phyloP scores from a whole-genome alignment of 2,888 invertebrate species.

The Pristionchus entomophagus region DNA sequence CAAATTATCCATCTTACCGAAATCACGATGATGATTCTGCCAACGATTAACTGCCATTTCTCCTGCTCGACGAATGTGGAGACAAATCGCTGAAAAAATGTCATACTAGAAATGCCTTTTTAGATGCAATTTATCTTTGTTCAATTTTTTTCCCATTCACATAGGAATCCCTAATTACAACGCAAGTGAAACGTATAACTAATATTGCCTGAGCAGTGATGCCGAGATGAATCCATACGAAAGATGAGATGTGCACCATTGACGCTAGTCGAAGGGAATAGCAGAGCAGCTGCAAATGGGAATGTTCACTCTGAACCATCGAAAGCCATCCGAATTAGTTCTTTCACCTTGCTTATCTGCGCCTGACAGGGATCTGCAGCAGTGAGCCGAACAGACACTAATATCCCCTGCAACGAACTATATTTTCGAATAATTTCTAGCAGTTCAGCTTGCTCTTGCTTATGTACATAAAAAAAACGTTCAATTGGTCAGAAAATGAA shows the following conservation, averaged over 20 bases:
- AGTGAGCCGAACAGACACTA: background rate
- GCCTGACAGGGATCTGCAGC: slow-evolving; percentile 10
- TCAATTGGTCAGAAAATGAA: too few species aligned
- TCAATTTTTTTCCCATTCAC: too few species aligned
- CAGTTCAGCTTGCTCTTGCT: too few species aligned
- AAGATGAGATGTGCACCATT: background rate
- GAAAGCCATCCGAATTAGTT: too few species aligned
- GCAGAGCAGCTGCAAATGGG: slow-evolving; percentile 12
- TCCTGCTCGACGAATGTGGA: background rate
- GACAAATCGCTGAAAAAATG: background rate
- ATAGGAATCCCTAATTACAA: too few species aligned
- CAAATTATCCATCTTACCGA: too few species aligned
- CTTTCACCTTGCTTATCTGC: slow-evolving; percentile 41
- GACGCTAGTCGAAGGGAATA: background rate
- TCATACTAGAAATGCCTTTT: too few species aligned
- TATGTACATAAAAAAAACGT: too few species aligned
- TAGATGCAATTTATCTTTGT: too few species aligned
- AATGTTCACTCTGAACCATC: too few species aligned
- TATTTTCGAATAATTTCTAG: too few species aligned
- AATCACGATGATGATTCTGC: background rate
- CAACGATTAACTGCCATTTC: background rate
- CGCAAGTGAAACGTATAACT: too few species aligned
- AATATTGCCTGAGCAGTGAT: slow-evolving; percentile 24
- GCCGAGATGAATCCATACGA: slow-evolving; percentile 2
- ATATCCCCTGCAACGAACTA: background rate